Conservation (phyloP, 2,888 invertebrate species). For the Hirtodrosophila histrioides region DNA sequence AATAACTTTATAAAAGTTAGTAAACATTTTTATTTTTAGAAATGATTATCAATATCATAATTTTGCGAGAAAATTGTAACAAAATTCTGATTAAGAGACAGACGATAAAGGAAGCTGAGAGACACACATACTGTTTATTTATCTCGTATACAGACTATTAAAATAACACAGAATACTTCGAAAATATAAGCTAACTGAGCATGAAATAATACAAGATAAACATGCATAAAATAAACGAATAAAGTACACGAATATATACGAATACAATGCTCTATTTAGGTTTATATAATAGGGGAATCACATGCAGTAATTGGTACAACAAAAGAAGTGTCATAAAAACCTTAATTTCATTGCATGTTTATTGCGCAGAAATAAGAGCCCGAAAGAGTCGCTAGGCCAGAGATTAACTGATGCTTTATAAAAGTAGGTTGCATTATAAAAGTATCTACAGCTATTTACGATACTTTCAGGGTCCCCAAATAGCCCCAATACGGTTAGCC, state of each 20-base stretch:
- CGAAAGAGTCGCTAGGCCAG: conserved; percentile 30
- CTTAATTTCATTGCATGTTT: conserved; percentile 59
- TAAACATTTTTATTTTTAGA: too few relatives aligned
- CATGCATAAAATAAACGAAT: conserved; percentile 2
- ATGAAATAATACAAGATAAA: background rate
- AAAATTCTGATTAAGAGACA: too few relatives aligned
- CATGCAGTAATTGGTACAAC: conserved; percentile 17
- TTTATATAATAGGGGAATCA: too few relatives aligned
- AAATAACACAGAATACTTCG: too few relatives aligned
- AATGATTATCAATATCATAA: too few relatives aligned
- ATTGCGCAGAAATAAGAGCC: conserved; percentile 43
- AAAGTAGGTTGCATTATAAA: conserved; percentile 34
- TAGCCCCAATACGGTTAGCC: conserved; percentile 46
- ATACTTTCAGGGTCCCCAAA: conserved; percentile 39
- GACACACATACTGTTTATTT: too few relatives aligned
- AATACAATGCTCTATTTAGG: background rate
- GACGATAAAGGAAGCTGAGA: too few relatives aligned
- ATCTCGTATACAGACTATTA: too few relatives aligned
- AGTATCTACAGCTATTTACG: conserved; percentile 61
- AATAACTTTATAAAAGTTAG: too few relatives aligned
- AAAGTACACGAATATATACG: conserved; percentile 7
- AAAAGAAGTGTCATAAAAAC: conserved; percentile 45
- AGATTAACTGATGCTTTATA: conserved; percentile 49
- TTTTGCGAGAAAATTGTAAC: too few relatives aligned
- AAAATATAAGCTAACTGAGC: too few relatives aligned